A percentile compares a stretch with the other conserved stretches of the same genome.
These are phyloP conservation scores for Peromyscus aztecus DNA, from an alignment of 2,797 vertebrate genomes.

Conservation along the genomic window DNA sequence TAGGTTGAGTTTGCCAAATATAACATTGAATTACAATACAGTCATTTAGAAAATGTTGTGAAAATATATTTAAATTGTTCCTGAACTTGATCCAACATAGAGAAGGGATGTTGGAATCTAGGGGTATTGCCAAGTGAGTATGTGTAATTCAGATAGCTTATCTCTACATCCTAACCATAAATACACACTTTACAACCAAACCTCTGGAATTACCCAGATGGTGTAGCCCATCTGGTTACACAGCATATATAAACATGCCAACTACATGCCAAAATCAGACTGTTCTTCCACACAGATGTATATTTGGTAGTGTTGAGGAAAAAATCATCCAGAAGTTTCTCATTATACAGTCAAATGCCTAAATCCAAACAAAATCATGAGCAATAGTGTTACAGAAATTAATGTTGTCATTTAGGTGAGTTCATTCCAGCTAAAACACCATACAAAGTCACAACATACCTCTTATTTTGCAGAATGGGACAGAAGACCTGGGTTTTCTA, in stretches of 20 bases:
- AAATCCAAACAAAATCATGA: constrained; percentile 53
- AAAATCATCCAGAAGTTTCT: constrained; percentile 72
- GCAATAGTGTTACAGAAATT: constrained; percentile 6
- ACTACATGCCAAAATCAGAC: constrained; percentile 18
- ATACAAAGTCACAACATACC: background rate
- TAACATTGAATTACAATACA: constrained; percentile 77
- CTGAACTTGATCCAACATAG: constrained; percentile 70
- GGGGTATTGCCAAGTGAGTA: constrained; percentile 61
- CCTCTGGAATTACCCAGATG: background rate
- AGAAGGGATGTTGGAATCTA: constrained; percentile 47
- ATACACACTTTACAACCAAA: constrained; percentile 42
- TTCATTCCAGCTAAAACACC: constrained; percentile 27
- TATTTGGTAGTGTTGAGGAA: background rate
- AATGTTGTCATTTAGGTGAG: background rate
- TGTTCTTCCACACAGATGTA: background rate
- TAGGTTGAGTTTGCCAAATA: constrained; percentile 75
- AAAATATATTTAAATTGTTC: constrained; percentile 74
- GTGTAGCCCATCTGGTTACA: background rate
- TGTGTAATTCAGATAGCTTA: constrained; percentile 49
- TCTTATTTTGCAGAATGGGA: background rate
- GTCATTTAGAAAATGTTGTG: constrained; percentile 72
- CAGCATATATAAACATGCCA: constrained; percentile 16
- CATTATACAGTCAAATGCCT: constrained; percentile 33
- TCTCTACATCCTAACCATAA: constrained; percentile 63
- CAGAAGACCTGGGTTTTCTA: background rate